Percentiles rank a stretch among this genome's conserved stretches.
Evolutionary conservation across 2,888 invertebrate species (phyloP).

Genomic region (Aphidoletes aphidimyza): DNA sequence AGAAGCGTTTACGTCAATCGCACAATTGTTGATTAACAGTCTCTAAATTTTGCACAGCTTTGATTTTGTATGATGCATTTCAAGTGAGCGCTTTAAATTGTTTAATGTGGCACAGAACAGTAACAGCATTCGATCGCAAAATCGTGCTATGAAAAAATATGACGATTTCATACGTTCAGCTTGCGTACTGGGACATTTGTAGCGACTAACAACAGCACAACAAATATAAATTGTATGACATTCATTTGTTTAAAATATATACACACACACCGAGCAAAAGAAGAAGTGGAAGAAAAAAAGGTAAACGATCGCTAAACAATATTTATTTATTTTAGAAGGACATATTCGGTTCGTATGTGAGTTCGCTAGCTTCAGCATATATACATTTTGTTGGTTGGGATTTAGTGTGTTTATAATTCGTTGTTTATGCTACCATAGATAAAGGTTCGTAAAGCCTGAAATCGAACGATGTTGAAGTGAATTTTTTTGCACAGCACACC

Average conservation of each 20-base stretch:
- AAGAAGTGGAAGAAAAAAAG: slow-evolving; percentile 48
- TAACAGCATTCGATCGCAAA: slow-evolving; percentile 9
- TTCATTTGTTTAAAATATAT: slow-evolving; percentile 51
- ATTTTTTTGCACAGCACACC: not conserved
- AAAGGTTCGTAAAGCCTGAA: slow-evolving; percentile 4
- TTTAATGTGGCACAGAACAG: too few relatives aligned
- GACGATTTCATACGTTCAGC: not conserved
- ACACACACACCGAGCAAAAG: not conserved
- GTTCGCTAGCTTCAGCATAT: slow-evolving; percentile 14
- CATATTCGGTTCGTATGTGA: slow-evolving; percentile 28
- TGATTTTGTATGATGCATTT: not conserved
- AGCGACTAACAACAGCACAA: not conserved
- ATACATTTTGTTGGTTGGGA: not conserved
- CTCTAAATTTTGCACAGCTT: not conserved
- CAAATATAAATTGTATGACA: slow-evolving; percentile 1
- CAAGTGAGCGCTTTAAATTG: not conserved
- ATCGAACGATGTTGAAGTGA: not conserved
- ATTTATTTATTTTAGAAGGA: slow-evolving; percentile 54
- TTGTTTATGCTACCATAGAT: slow-evolving; percentile 7
- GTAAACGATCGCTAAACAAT: slow-evolving; percentile 53
- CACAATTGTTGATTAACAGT: not conserved
- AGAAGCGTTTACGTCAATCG: not conserved
- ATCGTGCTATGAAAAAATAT: not conserved
- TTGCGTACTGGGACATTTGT: not conserved
- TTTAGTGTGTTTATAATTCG: not conserved